Conservation (phyloP, 2,797 vertebrate species). For the Macroramphosus scolopax region DNA sequence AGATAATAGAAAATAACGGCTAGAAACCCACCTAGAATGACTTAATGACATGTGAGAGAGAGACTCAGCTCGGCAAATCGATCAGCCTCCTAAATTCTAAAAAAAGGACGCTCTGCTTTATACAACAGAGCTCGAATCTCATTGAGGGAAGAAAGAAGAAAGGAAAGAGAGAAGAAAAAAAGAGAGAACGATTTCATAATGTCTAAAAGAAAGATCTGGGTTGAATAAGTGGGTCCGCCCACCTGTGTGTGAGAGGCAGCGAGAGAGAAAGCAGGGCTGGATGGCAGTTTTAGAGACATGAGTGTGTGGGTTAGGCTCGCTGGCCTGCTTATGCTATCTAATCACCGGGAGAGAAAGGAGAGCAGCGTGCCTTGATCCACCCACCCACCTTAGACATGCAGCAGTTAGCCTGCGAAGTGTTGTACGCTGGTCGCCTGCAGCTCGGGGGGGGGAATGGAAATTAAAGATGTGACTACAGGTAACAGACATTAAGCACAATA, state of each 20-base stretch:
- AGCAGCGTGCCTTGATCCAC: constrained; percentile 79
- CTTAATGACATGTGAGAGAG: too few species aligned
- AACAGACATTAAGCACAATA: constrained; percentile 63
- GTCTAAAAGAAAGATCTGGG: constrained; percentile 79
- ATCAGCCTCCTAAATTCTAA: constrained; percentile 29
- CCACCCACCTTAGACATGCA: constrained; percentile 78
- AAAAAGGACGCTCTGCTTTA: constrained; percentile 29
- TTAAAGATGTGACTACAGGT: constrained; percentile 58
- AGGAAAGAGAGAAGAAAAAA: constrained; percentile 43
- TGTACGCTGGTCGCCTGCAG: constrained; percentile 62
- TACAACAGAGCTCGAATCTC: constrained; percentile 26
- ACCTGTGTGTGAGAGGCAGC: constrained; percentile 80
- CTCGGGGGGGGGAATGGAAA: constrained; percentile 50
- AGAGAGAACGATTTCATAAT: constrained; percentile 75
- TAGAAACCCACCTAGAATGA: too few species aligned
- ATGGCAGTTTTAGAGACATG: constrained; percentile 79
- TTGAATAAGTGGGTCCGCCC: constrained; percentile 86
- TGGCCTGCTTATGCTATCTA: constrained; percentile 77
- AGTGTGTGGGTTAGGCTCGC: constrained; percentile 82
- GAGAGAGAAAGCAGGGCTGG: constrained; percentile 70
- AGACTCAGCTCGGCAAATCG: too few species aligned
- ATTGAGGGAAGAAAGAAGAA: constrained; percentile 52
- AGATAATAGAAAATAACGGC: too few species aligned
- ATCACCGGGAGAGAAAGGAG: constrained; percentile 80
- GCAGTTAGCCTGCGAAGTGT: constrained; percentile 70